Percentiles rank a stretch among this genome's conserved stretches.
Conservation (phyloP, 2,113 vertebrate genomes). For the Neodontobutis hainanensis region DNA sequence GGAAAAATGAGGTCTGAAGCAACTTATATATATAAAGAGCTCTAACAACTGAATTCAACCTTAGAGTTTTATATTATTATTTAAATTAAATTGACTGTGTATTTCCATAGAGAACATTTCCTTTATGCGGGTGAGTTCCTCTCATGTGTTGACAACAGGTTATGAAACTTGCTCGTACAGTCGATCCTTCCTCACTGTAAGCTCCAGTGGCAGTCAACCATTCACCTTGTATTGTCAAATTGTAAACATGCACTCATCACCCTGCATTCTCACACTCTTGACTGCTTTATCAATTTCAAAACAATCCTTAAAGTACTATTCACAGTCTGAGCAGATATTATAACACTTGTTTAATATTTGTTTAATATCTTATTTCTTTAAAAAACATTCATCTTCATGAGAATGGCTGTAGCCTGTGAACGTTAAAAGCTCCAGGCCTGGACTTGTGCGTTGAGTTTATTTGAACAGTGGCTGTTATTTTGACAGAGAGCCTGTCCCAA, state of each 20-base stretch:
- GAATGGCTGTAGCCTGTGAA: conserved; percentile 40
- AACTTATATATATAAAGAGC: too few species aligned
- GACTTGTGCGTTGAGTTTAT: conserved; percentile 69
- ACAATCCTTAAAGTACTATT: conserved; percentile 20
- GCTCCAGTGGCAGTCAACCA: conserved; percentile 34
- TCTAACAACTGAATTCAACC: too few species aligned
- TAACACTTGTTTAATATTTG: conserved; percentile 46
- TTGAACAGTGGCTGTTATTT: conserved; percentile 73
- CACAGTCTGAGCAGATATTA: conserved; percentile 28
- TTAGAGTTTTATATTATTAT: background rate
- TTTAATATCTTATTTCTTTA: conserved; percentile 53
- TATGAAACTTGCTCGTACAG: conserved; percentile 43
- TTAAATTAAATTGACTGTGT: conserved; percentile 39
- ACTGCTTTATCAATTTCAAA: conserved; percentile 24
- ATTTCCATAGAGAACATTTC: conserved; percentile 26
- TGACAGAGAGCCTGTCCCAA: conserved; percentile 61
- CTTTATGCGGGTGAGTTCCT: conserved; percentile 26
- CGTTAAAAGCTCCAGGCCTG: conserved; percentile 57
- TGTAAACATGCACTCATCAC: conserved; percentile 30
- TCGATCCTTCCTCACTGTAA: conserved; percentile 9
- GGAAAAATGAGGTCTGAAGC: too few species aligned
- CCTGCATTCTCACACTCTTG: conserved; percentile 3
- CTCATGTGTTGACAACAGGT: conserved; percentile 30
- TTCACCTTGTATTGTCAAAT: conserved; percentile 30
- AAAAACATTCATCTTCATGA: conserved; percentile 50